These are phyloP conservation scores for Lophotriccus pileatus DNA, from an alignment of 2,797 vertebrate species.

Conservation along the genomic window DNA sequence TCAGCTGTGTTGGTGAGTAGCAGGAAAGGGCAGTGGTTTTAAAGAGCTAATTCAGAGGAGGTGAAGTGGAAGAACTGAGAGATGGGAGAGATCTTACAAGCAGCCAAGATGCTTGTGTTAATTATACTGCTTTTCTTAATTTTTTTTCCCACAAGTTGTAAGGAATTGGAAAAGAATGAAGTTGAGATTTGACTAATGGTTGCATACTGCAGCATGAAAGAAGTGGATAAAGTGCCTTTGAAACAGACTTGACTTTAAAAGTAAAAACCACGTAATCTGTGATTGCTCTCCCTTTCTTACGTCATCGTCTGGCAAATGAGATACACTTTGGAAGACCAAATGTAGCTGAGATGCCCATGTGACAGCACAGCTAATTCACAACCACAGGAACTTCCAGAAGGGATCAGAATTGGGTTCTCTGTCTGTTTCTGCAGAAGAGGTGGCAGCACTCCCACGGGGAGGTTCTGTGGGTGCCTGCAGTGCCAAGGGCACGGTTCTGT, in stretches of 20 bases:
- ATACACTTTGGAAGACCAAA: background rate
- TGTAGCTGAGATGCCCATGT: background rate
- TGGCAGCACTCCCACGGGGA: background rate
- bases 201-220: background rate
- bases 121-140: background rate
- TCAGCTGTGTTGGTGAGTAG: background rate
- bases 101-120: conserved; percentile 1
- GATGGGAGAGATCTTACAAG: background rate
- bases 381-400: background rate
- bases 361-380: background rate
- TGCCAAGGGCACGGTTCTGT: background rate
- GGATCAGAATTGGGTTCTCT: background rate
- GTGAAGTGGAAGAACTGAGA: background rate
- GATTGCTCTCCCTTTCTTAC: background rate
- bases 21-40: background rate
- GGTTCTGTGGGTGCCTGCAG: background rate
- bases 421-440: background rate
- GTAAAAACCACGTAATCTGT: background rate
- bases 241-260: conserved; percentile 11
- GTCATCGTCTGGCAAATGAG: background rate
- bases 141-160: background rate
- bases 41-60: background rate
- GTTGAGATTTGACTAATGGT: conserved; percentile 7
- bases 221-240: background rate
- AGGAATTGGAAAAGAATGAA: background rate